Base-by-base conservation (phyloP, 2,888 invertebrate species). In the Rotaria sp. region DNA sequence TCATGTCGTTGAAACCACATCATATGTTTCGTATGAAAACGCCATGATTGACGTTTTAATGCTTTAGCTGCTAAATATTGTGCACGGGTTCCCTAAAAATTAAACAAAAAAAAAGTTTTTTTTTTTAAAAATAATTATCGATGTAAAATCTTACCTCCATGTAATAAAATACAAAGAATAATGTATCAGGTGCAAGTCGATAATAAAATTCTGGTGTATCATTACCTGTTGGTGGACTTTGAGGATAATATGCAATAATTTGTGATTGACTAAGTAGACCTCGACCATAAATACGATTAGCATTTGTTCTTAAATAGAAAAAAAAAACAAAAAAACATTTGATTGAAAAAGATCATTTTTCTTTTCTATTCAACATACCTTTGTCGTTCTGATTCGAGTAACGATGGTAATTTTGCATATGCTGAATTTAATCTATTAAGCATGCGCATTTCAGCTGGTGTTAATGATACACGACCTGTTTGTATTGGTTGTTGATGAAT, bases 1-100 rank as follows among this genome's bases (percentile, higher is more conserved):
- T 99, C 98, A 91, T 99, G 98, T 92, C 99, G 93, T 92, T 99
- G 99, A 93, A 99, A 99, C 99, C 99, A 99, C 97, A 98, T 98
- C 96, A 99, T 96, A 92, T 97, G 98, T 92, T 99, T 98, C 88
- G 98, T 87, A 74, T 87, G 87, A 93, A 99, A 99, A 92, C 99
- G 94, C 99, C 99, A 99, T 91, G 97, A 97, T 93, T 98, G 97
- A 92, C 98, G 98, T 92, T 99, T 99, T 89, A 99, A 94, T 90
- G 99, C 98, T 93, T 98, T 99, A 87, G 99, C 99, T 88, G 99
- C 98, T 92, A 99, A 94, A 93, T 97, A 97, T 93, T 99, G 99
- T 91, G 98, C 98, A 92, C 97, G 97, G 89, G 97, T 97, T 91
- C 99, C 99, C 80, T 80, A n/a, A 15, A 45, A 80, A 41, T 45